phyloP scores from a whole-genome alignment of 2,113 vertebrate genomes.

The Sturnira hondurensis region DNA sequence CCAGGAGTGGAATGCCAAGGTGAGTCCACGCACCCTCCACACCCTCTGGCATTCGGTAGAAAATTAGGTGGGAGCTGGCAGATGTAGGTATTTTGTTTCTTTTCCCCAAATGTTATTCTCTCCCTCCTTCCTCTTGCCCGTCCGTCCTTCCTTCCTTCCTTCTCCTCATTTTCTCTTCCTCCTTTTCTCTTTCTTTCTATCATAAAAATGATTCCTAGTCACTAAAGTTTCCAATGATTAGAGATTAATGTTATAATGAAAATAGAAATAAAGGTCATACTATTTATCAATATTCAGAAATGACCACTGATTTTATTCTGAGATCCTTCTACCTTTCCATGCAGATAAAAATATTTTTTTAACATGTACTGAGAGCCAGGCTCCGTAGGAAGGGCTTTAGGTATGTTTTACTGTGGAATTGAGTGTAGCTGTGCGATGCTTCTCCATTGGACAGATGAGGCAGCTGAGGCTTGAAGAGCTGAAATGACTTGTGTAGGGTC shows the following conservation, averaged over 20 bases:
- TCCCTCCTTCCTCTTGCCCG: fast-evolving
- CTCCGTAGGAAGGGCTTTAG: neutral
- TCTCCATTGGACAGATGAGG: neutral
- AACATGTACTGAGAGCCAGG: neutral
- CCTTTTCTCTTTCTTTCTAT: neutral
- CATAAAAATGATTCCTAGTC: neutral
- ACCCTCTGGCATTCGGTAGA: too few species aligned
- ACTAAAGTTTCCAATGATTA: neutral
- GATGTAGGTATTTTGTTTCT: neutral
- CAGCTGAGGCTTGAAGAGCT: neutral
- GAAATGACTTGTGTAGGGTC: neutral
- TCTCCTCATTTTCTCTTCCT: fast-evolving
- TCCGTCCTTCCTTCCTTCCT: fast-evolving
- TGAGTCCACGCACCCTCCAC: neutral
- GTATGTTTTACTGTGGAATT: neutral
- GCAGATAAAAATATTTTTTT: neutral
- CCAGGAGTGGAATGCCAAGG: slow-evolving; percentile 30
- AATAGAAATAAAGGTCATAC: neutral
- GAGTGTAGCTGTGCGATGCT: neutral
- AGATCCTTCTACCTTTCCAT: neutral
- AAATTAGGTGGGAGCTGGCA: neutral
- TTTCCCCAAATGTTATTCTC: neutral
- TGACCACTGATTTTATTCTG: neutral
- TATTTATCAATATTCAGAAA: neutral
- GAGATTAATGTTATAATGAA: neutral